Percentiles rank a stretch among this genome's conserved stretches.
phyloP scores from a whole-genome alignment of 2,113 vertebrate species.

The Scalopus aquaticus region DNA sequence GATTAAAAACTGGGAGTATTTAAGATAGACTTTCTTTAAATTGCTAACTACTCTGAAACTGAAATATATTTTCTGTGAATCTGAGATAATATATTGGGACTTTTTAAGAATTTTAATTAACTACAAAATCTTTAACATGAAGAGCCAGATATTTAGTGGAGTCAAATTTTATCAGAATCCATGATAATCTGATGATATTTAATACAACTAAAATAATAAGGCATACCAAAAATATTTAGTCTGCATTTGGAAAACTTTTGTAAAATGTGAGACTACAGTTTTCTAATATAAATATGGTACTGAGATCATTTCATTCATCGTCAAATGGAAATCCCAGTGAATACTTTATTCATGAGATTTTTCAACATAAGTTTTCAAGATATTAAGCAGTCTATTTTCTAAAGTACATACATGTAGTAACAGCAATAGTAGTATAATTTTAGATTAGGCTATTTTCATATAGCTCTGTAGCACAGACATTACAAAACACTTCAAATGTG shows the following conservation, averaged over 20 bases:
- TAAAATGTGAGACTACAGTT: constrained; percentile 22
- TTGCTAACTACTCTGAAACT: constrained; percentile 67
- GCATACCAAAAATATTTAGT: background rate
- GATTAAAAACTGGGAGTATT: background rate
- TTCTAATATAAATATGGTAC: constrained; percentile 29
- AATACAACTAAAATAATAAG: background rate
- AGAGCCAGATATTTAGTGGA: background rate
- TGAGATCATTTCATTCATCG: constrained; percentile 58
- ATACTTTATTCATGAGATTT: constrained; percentile 63
- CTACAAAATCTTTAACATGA: constrained; percentile 13
- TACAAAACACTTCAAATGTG: no score
- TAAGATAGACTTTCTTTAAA: constrained; percentile 56
- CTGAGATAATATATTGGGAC: background rate
- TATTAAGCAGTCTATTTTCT: constrained; percentile 62
- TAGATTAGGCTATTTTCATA: constrained; percentile 34
- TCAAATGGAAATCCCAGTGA: constrained; percentile 11
- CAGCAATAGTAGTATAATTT: background rate
- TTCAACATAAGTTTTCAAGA: constrained; percentile 39
- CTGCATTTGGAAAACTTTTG: background rate
- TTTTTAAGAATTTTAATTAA: background rate
- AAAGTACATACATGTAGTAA: constrained; percentile 25
- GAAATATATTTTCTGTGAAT: constrained; percentile 58
- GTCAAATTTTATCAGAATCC: background rate
- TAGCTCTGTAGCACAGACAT: background rate
- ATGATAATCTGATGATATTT: background rate